phyloP scores from a whole-genome alignment of 2,797 vertebrate genomes.

The Cuniculus paca region DNA sequence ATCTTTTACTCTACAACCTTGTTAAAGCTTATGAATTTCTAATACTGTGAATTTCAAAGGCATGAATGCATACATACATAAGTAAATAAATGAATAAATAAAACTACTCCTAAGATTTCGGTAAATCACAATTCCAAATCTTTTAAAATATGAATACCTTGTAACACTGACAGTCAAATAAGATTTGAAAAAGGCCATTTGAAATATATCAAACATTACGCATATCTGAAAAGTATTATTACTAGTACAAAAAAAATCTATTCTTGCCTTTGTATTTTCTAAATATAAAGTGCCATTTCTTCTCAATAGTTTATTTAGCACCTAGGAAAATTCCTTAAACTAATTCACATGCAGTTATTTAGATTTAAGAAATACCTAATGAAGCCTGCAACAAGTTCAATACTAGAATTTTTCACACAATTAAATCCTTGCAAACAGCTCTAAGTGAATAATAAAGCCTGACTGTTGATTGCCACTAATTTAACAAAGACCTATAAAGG shows the following conservation, averaged over 20 bases:
- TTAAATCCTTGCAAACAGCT: slow-evolving; percentile 9
- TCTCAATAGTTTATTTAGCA: slow-evolving; percentile 54
- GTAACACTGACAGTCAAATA: slow-evolving; percentile 43
- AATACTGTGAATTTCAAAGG: slow-evolving; percentile 71
- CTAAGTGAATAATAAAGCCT: slow-evolving; percentile 31
- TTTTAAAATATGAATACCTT: slow-evolving; percentile 62
- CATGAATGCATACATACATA: slow-evolving; percentile 45
- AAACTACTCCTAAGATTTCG: slow-evolving; percentile 55
- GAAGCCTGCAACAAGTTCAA: slow-evolving; percentile 36
- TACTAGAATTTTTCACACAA: slow-evolving; percentile 14
- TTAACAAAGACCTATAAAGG: background rate
- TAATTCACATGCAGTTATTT: slow-evolving; percentile 50
- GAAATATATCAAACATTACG: slow-evolving; percentile 44
- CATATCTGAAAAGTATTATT: slow-evolving; percentile 46
- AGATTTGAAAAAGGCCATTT: slow-evolving; percentile 28
- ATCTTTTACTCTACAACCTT: background rate
- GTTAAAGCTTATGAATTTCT: slow-evolving; percentile 49
- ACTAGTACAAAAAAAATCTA: slow-evolving; percentile 49
- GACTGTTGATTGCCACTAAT: background rate
- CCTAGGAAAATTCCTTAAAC: slow-evolving; percentile 62
- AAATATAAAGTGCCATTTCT: slow-evolving; percentile 46
- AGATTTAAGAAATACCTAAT: slow-evolving; percentile 69
- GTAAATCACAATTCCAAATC: slow-evolving; percentile 58
- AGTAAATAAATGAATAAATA: slow-evolving; percentile 66
- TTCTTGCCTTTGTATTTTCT: background rate